Evolutionary conservation across 1,140 invertebrate species (phyloP), one percentile per base, ranked within the genome.

Genomic region (Drosophila oshimai): DNA sequence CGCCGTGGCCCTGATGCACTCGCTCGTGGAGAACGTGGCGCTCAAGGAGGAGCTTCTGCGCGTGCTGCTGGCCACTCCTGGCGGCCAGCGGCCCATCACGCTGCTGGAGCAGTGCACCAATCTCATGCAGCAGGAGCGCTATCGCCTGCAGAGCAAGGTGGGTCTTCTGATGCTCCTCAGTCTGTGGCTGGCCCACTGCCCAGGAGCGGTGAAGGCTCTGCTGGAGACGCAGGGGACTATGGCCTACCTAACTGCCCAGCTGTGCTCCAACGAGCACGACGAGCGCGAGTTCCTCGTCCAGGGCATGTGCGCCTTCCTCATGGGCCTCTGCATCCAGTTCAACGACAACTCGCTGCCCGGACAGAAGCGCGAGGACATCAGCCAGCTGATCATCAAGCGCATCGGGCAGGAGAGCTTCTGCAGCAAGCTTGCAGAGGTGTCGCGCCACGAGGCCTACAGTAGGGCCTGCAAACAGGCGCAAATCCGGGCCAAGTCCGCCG

Each of bases 41-140:
- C 96, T 99, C 79, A 99, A 99, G 90, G 97, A 99, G 84, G 96
- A 98, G 87, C 90, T 99, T n/a, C 91, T 99, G 2, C 92, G 97
- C 61, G 98, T 99, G 9, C 93, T 99, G 53, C 92, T 99, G 29
- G 96, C 98, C 0, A 98, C 97, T 0, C 95, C 95, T 76, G 93
- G 96, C 6, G 96, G 96, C 0, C 95, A 95, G 57, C 94, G 95
- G 9, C 96, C 98, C 0, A 95, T 98, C 7, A 97, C 97, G 2
- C 92, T 99, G 28, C 92, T 99, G 61, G 95, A 98, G 78, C 97
- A 98, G 89, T 97, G 97, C 78, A 95, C 95, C 3, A 93, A 95
- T 75, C 93, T 97, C 41, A 91, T 99, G 41, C 96, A 98, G 87
- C 95, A 97, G 89, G 95, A 95, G 22, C 95, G 94, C 22, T 89